Conservation (phyloP, 2,797 vertebrate species). For the Gallinago solitaria region DNA sequence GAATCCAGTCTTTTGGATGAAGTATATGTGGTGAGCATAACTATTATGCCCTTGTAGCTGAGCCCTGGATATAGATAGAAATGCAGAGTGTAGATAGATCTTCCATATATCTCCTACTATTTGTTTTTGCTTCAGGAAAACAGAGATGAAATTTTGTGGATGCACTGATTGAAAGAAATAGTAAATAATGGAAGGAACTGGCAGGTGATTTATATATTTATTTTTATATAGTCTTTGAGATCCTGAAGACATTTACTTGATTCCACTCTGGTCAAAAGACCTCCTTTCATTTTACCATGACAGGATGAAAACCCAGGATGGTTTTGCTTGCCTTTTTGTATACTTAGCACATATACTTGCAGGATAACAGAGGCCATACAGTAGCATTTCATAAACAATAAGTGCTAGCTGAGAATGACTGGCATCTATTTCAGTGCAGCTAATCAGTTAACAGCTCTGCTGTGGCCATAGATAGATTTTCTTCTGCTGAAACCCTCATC, state of each 20-base stretch:
- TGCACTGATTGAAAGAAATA: neutral
- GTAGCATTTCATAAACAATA: neutral
- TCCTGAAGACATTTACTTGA: neutral
- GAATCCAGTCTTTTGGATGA: neutral
- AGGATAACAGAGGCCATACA: neutral
- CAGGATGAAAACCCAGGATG: neutral
- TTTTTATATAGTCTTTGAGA: neutral
- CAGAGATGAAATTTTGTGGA: neutral
- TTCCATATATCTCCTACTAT: neutral
- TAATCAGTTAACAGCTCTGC: neutral
- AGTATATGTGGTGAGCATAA: rapidly evolving
- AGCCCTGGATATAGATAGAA: neutral
- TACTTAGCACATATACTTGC: neutral
- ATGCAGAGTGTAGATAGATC: neutral
- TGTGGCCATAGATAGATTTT: neutral
- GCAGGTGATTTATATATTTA: neutral
- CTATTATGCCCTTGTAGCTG: neutral
- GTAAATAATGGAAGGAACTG: neutral
- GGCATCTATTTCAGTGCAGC: neutral
- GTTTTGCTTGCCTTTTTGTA: neutral
- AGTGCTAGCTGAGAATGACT: neutral
- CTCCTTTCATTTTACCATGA: neutral
- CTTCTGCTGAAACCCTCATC: neutral
- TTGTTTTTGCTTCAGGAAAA: neutral
- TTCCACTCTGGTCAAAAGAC: neutral